These are phyloP conservation scores for Vanacampus margaritifer DNA, from an alignment of 2,113 vertebrate genomes.

Conservation along the genomic window DNA sequence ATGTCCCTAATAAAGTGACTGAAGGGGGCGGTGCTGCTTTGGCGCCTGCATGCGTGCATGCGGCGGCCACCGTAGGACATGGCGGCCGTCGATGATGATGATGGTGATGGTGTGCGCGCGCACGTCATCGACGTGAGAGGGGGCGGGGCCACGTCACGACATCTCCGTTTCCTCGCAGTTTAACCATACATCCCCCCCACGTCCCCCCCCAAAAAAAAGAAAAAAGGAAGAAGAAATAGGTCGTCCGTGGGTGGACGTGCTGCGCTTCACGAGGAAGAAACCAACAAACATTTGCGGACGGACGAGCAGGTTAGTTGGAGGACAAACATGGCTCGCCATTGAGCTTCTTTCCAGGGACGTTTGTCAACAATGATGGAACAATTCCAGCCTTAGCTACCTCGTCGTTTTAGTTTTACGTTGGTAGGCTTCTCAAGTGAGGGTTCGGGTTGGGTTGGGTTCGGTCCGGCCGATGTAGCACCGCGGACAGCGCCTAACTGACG, in stretches of 20 bases:
- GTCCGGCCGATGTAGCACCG: constrained; percentile 24
- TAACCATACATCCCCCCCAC: background rate
- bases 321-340: background rate
- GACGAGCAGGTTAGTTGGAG: background rate
- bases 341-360: background rate
- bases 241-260: constrained; percentile 47
- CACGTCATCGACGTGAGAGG: constrained; percentile 22
- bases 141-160: constrained; percentile 31
- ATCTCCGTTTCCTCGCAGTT: constrained; percentile 8
- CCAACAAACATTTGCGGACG: background rate
- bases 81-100: constrained; percentile 4
- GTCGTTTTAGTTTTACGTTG: too few species aligned
- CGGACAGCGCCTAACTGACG: constrained; percentile 49
- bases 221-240: background rate
- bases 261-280: constrained; percentile 30
- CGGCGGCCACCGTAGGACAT: constrained; percentile 12
- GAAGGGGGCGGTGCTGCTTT: too few species aligned
- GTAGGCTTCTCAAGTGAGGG: background rate
- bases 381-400: too few species aligned
- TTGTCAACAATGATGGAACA: background rate
- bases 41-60: background rate
- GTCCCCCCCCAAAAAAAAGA: constrained; percentile 38
- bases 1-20: background rate
- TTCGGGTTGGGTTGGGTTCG: too few species aligned
- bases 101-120: constrained; percentile 16